Conservation (phyloP, 2,888 invertebrate species). For the Drosophila demipolita region DNA sequence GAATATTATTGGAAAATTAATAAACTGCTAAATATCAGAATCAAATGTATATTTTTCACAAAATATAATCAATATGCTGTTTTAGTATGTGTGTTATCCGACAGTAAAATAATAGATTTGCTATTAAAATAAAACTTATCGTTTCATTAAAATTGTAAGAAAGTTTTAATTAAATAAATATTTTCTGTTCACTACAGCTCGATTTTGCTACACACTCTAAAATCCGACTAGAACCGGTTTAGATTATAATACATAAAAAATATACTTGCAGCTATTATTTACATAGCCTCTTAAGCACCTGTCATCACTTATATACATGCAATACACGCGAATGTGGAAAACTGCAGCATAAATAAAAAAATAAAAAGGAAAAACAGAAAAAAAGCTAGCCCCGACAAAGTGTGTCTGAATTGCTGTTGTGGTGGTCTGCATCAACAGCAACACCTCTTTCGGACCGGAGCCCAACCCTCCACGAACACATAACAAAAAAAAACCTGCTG, state of each 20-base stretch:
- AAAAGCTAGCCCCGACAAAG: constrained; percentile 49
- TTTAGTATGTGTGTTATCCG: not conserved
- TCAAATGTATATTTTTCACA: not conserved
- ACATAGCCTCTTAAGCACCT: constrained; percentile 4
- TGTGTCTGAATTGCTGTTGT: constrained; percentile 48
- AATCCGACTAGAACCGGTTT: not conserved
- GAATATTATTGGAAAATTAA: not conserved
- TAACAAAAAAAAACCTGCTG: constrained; percentile 38
- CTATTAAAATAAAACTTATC: not conserved
- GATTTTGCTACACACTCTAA: not conserved
- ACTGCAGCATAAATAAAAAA: constrained; percentile 16
- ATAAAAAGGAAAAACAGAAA: constrained; percentile 18
- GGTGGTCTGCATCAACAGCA: not conserved
- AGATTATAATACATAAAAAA: not conserved
- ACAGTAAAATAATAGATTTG: not conserved
- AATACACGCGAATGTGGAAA: constrained; percentile 4
- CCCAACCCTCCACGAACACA: constrained; percentile 4
- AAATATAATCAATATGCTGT: no score
- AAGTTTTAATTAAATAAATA: not conserved
- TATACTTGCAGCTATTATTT: constrained; percentile 10
- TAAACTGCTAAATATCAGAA: not conserved
- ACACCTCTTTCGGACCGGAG: not conserved
- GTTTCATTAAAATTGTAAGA: not conserved
- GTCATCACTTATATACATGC: constrained; percentile 22
- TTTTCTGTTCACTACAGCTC: not conserved